Percentiles rank a stretch among this genome's conserved stretches.
phyloP scores from a whole-genome alignment of 2,113 vertebrate species.

The Lophotis ruficrista region DNA sequence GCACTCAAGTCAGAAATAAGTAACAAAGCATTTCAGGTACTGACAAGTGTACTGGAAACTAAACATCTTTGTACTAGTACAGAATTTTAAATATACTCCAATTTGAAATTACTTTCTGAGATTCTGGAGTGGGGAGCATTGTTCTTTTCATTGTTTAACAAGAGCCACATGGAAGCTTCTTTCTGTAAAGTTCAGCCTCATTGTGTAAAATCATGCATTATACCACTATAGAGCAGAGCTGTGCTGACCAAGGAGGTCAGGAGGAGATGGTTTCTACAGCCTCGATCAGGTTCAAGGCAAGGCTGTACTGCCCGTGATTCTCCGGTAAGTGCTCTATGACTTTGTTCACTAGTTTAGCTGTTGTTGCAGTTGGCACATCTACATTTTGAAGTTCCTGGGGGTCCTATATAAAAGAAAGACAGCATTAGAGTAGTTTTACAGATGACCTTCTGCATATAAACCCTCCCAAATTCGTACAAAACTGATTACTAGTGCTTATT shows the following conservation, averaged over 20 bases:
- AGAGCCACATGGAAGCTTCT: background rate
- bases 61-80: constrained; percentile 6
- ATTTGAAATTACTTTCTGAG: constrained; percentile 46
- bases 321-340: constrained; percentile 93
- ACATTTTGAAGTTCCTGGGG: constrained; percentile 88
- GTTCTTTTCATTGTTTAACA: constrained; percentile 24
- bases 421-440: background rate
- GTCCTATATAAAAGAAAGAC: constrained; percentile 76
- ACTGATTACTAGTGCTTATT: background rate
- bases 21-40: constrained; percentile 54
- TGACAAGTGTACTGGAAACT: constrained; percentile 50
- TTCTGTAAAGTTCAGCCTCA: background rate
- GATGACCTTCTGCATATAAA: background rate
- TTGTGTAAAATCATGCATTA: background rate
- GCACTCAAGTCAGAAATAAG: constrained; percentile 66
- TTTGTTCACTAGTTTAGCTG: constrained; percentile 84
- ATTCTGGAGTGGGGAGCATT: background rate
- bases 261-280: constrained; percentile 81
- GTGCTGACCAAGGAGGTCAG: background rate
- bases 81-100: constrained; percentile 45
- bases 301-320: constrained; percentile 90
- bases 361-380: constrained; percentile 83
- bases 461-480: background rate
- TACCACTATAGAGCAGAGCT: background rate
- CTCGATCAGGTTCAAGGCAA: constrained; percentile 92